Percentiles rank a stretch among this genome's conserved stretches.
Evolutionary conservation across 2,113 vertebrate species (phyloP).

Genomic region (Lepisosteus osseus): DNA sequence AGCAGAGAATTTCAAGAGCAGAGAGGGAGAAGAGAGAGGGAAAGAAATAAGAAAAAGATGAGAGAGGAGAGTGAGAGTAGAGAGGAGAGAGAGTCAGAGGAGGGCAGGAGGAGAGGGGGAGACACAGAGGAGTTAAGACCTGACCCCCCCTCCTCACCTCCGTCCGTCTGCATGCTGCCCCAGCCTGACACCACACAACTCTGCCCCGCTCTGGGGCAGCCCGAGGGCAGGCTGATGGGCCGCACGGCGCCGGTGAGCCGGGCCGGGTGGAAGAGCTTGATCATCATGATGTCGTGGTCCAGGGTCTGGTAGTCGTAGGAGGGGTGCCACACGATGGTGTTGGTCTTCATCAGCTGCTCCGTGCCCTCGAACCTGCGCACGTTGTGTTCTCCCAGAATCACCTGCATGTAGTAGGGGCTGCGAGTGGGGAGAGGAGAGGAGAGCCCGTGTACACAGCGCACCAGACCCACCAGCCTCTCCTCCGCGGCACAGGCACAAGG

Average conservation of each 20-base stretch:
- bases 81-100: too few relatives aligned
- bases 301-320: constrained; percentile 64
- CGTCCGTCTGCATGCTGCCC: constrained; percentile 38
- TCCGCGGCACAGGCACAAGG: too few relatives aligned
- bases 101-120: too few relatives aligned
- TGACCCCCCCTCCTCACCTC: constrained; percentile 26
- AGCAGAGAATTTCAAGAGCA: too few relatives aligned
- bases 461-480: background rate
- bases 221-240: constrained; percentile 41
- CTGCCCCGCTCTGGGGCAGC: constrained; percentile 39
- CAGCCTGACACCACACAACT: constrained; percentile 57
- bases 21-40: too few relatives aligned
- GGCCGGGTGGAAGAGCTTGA: constrained; percentile 58
- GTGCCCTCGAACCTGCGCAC: constrained; percentile 50
- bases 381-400: constrained; percentile 62
- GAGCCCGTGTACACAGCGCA: background rate
- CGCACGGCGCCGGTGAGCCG: constrained; percentile 40
- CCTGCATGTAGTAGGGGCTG: constrained; percentile 56
- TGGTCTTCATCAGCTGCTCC: constrained; percentile 57
- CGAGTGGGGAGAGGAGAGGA: background rate
- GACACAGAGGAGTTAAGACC: background rate
- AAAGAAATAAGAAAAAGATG: too few relatives aligned
- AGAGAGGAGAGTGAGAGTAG: too few relatives aligned
- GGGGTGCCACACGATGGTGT: constrained; percentile 59
- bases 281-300: constrained; percentile 63